Evolutionary conservation across 2,797 vertebrate genomes (phyloP).

Genomic region (Xenops minutus): DNA sequence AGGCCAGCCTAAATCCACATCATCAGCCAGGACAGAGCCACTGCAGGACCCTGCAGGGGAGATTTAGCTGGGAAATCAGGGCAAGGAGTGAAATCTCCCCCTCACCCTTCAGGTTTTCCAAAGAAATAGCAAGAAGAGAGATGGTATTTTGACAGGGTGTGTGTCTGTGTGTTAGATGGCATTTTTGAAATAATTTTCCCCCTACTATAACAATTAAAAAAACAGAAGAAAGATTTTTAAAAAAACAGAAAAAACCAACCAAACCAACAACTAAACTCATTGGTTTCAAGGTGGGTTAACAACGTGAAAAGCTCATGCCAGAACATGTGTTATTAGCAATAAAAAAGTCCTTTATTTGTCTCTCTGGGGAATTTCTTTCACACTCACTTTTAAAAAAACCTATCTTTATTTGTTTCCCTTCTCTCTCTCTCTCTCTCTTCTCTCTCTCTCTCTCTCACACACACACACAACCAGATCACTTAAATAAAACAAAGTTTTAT

Average conservation of each 20-base stretch:
- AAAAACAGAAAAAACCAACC: neutral
- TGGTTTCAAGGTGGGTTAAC: slow-evolving; percentile 41
- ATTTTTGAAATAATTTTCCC: neutral
- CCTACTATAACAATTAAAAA: neutral
- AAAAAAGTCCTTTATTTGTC: slow-evolving; percentile 54
- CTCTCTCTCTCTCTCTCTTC: neutral
- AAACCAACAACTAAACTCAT: neutral
- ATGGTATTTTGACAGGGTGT: neutral
- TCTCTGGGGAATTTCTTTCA: slow-evolving; percentile 65
- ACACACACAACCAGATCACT: slow-evolving; percentile 26
- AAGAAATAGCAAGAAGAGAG: neutral
- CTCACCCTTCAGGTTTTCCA: neutral
- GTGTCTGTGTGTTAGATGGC: too few species aligned
- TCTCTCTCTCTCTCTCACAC: neutral
- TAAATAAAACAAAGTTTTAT: slow-evolving; percentile 63
- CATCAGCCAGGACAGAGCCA: neutral
- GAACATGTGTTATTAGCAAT: slow-evolving; percentile 57
- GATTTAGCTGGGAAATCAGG: neutral
- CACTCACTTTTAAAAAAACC: slow-evolving; percentile 17
- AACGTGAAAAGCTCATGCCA: slow-evolving; percentile 41
- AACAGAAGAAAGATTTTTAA: neutral
- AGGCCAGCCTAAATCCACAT: neutral
- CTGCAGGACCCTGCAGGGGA: neutral
- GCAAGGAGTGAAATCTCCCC: neutral
- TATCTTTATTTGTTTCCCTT: slow-evolving; percentile 65